Conservation (phyloP, 2,113 vertebrate genomes). For the Carassius carassius region DNA sequence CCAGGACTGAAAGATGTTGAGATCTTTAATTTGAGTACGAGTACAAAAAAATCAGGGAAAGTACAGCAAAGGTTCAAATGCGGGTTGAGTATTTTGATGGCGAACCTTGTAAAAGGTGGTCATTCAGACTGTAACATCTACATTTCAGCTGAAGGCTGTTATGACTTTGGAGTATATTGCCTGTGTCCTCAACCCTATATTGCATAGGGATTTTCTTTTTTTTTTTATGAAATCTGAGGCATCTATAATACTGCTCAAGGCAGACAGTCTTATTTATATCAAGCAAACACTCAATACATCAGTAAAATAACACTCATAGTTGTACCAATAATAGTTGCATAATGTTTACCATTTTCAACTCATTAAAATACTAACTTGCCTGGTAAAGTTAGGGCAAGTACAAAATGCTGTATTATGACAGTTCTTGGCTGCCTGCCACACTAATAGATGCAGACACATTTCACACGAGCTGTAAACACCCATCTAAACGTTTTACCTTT, state of each 20-base stretch:
- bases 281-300: not conserved
- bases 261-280: not conserved
- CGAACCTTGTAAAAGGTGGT: slow-evolving; percentile 2
- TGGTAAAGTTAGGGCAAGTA: slow-evolving; percentile 4
- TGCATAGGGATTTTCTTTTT: not conserved
- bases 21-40: not conserved
- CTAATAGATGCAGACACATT: slow-evolving; percentile 8
- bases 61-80: not conserved
- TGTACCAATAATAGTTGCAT: not conserved
- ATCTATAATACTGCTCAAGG: slow-evolving; percentile 1
- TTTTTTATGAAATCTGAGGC: not conserved
- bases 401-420: not conserved
- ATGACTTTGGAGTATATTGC: not conserved
- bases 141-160: not conserved
- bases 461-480: slow-evolving; percentile 11
- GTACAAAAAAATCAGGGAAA: not conserved
- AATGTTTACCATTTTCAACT: not conserved
- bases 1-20: not conserved
- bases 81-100: not conserved
- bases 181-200: not conserved
- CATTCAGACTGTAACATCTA: not conserved
- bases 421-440: not conserved
- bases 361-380: not conserved
- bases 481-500: slow-evolving; percentile 19
- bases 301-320: not conserved